Conservation (phyloP, 2,797 vertebrate genomes). For the Trachops cirrhosus region DNA sequence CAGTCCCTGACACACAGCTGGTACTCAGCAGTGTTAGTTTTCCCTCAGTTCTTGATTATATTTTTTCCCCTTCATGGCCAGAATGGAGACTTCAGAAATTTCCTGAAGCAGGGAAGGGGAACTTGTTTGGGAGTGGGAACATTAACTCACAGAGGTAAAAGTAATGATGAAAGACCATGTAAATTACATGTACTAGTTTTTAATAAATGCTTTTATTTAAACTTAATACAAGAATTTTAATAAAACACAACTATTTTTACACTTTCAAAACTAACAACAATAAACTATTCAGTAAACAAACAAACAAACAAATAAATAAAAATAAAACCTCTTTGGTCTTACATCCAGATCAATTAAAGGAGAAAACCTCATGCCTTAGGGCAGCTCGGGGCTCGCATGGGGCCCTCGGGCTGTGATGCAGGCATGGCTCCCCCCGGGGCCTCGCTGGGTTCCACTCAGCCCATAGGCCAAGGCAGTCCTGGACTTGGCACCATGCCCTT, state of each 20-base stretch:
- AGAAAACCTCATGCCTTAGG: neutral
- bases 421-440: neutral
- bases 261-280: conserved; percentile 4
- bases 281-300: neutral
- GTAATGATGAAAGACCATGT: neutral
- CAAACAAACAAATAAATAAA: neutral
- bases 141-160: neutral
- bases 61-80: neutral
- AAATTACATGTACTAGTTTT: neutral
- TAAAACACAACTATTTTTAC: neutral
- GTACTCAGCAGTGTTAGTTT: neutral
- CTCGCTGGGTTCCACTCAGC: neutral
- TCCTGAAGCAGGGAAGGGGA: neutral
- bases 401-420: neutral
- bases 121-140: neutral
- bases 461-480: neutral
- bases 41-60: neutral
- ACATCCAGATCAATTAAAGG: neutral
- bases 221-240: conserved; percentile 4
- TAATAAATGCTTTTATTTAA: neutral
- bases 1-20: neutral
- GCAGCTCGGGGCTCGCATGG: neutral
- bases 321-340: neutral
- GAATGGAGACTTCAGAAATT: neutral
- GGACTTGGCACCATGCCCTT: neutral